Evolutionary conservation across 2,888 invertebrate species (phyloP), one percentile per base, ranked within the genome.

Genomic region (Tortrix viridana): DNA sequence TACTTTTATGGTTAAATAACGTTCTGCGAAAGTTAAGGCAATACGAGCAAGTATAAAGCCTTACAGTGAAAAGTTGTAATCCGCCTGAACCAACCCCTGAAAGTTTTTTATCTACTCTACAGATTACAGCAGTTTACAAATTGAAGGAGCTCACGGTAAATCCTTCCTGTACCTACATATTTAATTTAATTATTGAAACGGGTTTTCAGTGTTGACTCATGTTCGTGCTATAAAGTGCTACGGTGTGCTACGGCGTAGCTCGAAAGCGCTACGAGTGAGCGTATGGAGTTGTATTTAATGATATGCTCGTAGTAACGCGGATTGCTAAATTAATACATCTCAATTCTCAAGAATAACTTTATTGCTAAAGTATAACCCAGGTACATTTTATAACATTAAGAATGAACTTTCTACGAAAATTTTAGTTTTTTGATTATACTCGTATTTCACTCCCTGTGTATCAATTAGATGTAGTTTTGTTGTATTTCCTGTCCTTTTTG

Each of bases 41-140:
- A 52, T 58, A 63, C 63, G 58, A 41, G 53, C 43, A 50, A 47
- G 57, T 47, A 55, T 55, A 52, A 63, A 63, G 52, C 26, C 41
- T 41, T 53, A 50, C 52, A 58, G 58, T 62, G 44, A 37, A 63
- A 63, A 63, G 52, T 58, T 57, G 62, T 57, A 63, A 63, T 63
- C 63, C 63, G 43, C 63, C 58, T 63, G 63, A 53, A 53, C 47
- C 41, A 43, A 57, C 44, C 52, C 52, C 52, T 19, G 37, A 9
- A 58, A 63, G 23, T 48, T 63, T 62, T 62, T 63, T 63, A 63
- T 58, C 32, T 63, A 53, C 53, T 43, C 47, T 18, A 26, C 37
- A 41, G 47, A 57, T 63, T 62, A 23, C 32, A 47, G 52, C 50
- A 37, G 38, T 44, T 57, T 52, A 47, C 50, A 20, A 56, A 56